These are phyloP conservation scores for Pyxicephalus adspersus DNA, from an alignment of 2,113 vertebrate species.

Conservation along the genomic window DNA sequence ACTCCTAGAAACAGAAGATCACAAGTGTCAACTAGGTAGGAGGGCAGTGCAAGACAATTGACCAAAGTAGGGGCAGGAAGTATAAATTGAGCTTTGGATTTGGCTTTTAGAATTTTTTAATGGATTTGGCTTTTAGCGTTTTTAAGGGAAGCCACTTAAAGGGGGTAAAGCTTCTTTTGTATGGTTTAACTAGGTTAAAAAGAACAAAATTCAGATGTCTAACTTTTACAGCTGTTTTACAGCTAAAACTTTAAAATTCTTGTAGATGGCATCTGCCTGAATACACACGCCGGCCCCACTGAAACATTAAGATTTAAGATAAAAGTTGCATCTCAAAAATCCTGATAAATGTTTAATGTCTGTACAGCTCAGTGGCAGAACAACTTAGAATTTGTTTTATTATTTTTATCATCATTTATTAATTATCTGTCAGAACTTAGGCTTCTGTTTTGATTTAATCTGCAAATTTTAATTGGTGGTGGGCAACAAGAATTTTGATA, in stretches of 20 bases:
- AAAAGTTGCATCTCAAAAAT: slow-evolving; percentile 33
- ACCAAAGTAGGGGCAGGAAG: too few relatives aligned
- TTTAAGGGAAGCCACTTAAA: too few relatives aligned
- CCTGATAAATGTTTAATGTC: slow-evolving; percentile 36
- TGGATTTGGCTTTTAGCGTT: too few relatives aligned
- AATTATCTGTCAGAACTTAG: slow-evolving; percentile 22
- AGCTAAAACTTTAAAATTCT: background rate
- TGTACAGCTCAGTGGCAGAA: slow-evolving; percentile 10
- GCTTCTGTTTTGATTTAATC: slow-evolving; percentile 11
- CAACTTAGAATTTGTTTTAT: slow-evolving; percentile 15
- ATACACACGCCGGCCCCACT: background rate
- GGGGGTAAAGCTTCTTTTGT: too few relatives aligned
- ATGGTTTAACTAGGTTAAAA: too few relatives aligned
- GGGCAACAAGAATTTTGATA: slow-evolving; percentile 29
- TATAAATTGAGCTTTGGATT: too few relatives aligned
- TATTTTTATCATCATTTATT: slow-evolving; percentile 35
- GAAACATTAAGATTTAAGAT: slow-evolving; percentile 38
- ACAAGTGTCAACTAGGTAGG: too few relatives aligned
- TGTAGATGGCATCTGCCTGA: background rate
- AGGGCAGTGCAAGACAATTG: too few relatives aligned
- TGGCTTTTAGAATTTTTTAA: too few relatives aligned
- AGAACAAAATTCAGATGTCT: too few relatives aligned
- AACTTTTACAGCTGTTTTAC: too few relatives aligned
- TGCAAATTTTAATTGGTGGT: slow-evolving; percentile 42
- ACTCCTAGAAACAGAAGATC: too few relatives aligned